phyloP scores from a whole-genome alignment of 2,113 vertebrate species.

The Ifrita kowaldi region DNA sequence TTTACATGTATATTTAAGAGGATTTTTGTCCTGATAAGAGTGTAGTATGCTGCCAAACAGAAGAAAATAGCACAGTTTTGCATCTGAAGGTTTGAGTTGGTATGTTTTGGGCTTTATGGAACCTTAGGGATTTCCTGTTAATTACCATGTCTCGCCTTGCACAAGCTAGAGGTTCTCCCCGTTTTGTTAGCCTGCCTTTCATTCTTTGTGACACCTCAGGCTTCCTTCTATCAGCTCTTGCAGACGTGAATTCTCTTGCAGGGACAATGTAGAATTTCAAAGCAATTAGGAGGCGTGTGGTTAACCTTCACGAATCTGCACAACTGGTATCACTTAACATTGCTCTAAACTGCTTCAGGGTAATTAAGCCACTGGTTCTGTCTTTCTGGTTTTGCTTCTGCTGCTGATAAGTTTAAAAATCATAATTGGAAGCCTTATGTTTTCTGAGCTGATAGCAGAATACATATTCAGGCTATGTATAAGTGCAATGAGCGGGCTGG shows the following conservation, averaged over 20 bases:
- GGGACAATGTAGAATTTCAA: background rate
- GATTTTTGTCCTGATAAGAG: background rate
- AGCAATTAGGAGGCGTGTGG: background rate
- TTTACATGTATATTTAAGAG: background rate
- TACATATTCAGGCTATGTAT: background rate
- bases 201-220: background rate
- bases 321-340: background rate
- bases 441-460: background rate
- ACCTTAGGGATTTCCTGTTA: background rate
- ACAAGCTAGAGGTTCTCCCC: background rate
- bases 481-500: background rate
- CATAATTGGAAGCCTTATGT: background rate
- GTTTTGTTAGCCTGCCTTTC: background rate
- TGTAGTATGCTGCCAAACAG: background rate
- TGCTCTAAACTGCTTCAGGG: background rate
- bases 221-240: background rate
- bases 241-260: background rate
- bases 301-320: background rate
- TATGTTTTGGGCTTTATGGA: background rate
- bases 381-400: background rate
- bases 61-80: background rate
- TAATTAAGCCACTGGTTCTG: background rate
- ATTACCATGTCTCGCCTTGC: background rate
- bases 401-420: background rate
- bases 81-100: background rate